phyloP scores from a whole-genome alignment of 2,888 invertebrate species.

The Tyria jacobaeae region DNA sequence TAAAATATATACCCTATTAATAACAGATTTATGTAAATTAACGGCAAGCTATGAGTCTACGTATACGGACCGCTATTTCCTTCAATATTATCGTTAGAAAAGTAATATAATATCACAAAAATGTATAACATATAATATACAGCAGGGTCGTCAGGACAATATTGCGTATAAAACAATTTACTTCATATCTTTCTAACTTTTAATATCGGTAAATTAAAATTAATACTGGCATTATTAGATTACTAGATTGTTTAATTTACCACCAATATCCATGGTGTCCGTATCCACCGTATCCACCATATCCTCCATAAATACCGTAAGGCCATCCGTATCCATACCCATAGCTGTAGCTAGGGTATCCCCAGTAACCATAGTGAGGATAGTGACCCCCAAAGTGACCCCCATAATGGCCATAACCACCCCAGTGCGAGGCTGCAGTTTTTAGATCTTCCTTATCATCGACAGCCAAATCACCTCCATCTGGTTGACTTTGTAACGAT shows the following conservation, averaged over 20 bases:
- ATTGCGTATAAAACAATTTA: not conserved
- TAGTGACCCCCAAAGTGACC: slow-evolving; percentile 59
- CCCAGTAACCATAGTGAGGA: slow-evolving; percentile 51
- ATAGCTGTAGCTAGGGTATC: slow-evolving; percentile 48
- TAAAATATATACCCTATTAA: not conserved
- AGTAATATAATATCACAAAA: slow-evolving; percentile 16
- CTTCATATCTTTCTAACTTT: slow-evolving; percentile 2
- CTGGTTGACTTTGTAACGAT: slow-evolving; percentile 39
- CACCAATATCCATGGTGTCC: slow-evolving; percentile 47
- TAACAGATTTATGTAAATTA: slow-evolving; percentile 30
- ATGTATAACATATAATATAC: not conserved
- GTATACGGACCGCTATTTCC: slow-evolving; percentile 19
- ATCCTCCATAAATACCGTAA: slow-evolving; percentile 45
- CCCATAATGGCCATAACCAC: slow-evolving; percentile 64
- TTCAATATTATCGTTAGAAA: slow-evolving; percentile 1
- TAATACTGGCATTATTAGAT: slow-evolving; percentile 57
- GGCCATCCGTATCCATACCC: slow-evolving; percentile 61
- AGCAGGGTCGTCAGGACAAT: not conserved
- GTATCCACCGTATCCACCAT: slow-evolving; percentile 55
- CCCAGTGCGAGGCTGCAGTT: slow-evolving; percentile 77
- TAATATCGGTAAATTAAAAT: slow-evolving; percentile 26
- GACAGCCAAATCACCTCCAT: slow-evolving; percentile 59
- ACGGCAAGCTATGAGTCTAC: slow-evolving; percentile 41
- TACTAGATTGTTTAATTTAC: slow-evolving; percentile 37
- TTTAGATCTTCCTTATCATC: slow-evolving; percentile 75